Evolutionary conservation across 2,888 invertebrate genomes (phyloP).

Genomic region (Drosophila nigricruria): DNA sequence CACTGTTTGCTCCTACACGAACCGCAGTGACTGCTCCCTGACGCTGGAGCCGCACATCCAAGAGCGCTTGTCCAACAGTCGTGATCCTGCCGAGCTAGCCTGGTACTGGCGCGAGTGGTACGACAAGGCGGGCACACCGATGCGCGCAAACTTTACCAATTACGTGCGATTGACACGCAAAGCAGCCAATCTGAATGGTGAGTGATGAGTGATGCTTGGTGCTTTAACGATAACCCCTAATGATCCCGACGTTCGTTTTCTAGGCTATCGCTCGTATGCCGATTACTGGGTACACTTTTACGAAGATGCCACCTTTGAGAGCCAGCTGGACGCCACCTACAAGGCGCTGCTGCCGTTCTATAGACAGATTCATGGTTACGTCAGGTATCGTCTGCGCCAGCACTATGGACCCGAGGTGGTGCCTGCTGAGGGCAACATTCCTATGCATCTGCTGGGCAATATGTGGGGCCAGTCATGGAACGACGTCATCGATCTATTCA

Average conservation of each 20-base stretch:
- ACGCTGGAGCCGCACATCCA: constrained; percentile 88
- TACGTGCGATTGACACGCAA: constrained; percentile 90
- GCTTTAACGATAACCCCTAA: constrained; percentile 23
- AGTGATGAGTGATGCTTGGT: constrained; percentile 82
- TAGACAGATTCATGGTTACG: constrained; percentile 92
- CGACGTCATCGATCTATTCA: constrained; percentile 86
- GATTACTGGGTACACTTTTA: constrained; percentile 91
- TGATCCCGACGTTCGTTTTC: constrained; percentile 26
- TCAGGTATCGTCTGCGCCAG: constrained; percentile 89
- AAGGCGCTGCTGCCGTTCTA: constrained; percentile 92
- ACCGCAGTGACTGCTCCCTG: constrained; percentile 88
- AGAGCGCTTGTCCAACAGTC: constrained; percentile 89
- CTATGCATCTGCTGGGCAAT: constrained; percentile 91
- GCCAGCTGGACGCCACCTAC: constrained; percentile 89
- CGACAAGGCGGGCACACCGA: constrained; percentile 89
- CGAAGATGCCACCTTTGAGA: constrained; percentile 89
- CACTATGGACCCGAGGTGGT: constrained; percentile 90
- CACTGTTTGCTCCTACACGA: constrained; percentile 90
- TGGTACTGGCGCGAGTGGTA: constrained; percentile 94
- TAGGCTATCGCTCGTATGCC: constrained; percentile 89
- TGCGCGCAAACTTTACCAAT: constrained; percentile 88
- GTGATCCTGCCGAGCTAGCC: constrained; percentile 91
- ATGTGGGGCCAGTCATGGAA: constrained; percentile 94
- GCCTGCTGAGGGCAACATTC: constrained; percentile 89
- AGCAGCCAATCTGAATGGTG: constrained; percentile 90